Evolutionary conservation across 2,797 vertebrate genomes (phyloP), one percentile per base, ranked within the genome.

Genomic region (Chrosomus eos): DNA sequence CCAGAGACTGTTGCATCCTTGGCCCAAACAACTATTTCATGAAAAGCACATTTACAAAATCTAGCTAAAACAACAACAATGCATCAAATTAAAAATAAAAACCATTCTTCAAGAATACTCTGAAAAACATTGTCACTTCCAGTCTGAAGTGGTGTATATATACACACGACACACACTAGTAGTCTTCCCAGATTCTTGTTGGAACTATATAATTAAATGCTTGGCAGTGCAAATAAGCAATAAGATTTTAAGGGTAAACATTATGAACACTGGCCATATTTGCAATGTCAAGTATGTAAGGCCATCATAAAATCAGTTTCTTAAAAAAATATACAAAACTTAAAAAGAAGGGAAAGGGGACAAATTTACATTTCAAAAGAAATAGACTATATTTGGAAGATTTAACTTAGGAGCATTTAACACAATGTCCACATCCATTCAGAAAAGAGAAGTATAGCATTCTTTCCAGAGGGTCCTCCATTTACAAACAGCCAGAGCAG

Each of bases 291-390:
- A 83, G 82, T 76, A 48, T 55, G 10, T 48, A 83, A 40, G 73
- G 81, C 23, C 31, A 4, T 75, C 10, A 66, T 53, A 68, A 83
- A 83, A 83, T 67, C 45, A 83, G 72, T 64, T 53, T 82, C 31
- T 53, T 83, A 26, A 82, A 67, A 60, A 79, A 23, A 48, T 21
- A 51, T 67, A 80, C 28, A 75, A 53, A 53, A 74, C 74, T 60
- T 45, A 48, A 75, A 38, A 79, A 66, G 4, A 45, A 21, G 9
- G 2, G 2, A 74, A 74, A 14, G 14, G 4, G 16, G 8, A 58
- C 19, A 58, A n/a, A 36, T 26, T 13, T 31, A 78, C 7, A 64
- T 51, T 79, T 45, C 5, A 66, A 51, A 66, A 66, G 31, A 71
- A 66, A 51, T 0, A 14, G 26, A 38, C 8, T 26, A 28, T 72